Evolutionary conservation across 2,888 invertebrate genomes (phyloP), one percentile per base, ranked within the genome.

Genomic region (Lucinisca nassula): DNA sequence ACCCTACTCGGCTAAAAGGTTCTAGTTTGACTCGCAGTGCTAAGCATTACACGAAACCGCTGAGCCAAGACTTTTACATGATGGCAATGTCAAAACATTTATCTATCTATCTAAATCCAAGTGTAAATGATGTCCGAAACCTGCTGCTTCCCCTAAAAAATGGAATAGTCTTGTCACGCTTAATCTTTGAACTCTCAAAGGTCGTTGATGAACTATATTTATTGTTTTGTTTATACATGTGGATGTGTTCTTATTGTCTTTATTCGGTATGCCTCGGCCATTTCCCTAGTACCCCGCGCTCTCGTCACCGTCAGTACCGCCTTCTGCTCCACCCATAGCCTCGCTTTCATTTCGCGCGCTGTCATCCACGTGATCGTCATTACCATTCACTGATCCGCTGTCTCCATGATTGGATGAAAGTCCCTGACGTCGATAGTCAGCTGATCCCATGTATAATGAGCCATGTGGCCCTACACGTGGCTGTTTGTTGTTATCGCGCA

Each of bases 181-280:
- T n/a, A n/a, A n/a, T n/a, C n/a, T n/a, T n/a, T n/a, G n/a, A n/a
- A n/a, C n/a, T n/a, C n/a, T n/a, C n/a, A n/a, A n/a, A n/a, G n/a
- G n/a, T n/a, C n/a, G n/a, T n/a, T n/a, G n/a, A n/a, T n/a, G n/a
- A n/a, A n/a, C n/a, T n/a, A n/a, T n/a, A n/a, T n/a, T n/a, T n/a
- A 6, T 61, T 61, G 30, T 17, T 10, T 61, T 30, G 61, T 24
- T 30, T 61, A 30, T 30, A 30, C 17, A n/a, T 14, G 17, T n/a
- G n/a, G n/a, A n/a, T n/a, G n/a, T n/a, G n/a, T n/a, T n/a, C n/a
- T n/a, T n/a, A n/a, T n/a, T n/a, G n/a, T n/a, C n/a, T n/a, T n/a
- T 30, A 61, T 61, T 61, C 30, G 61, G 61, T 77, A 21, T 30
- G 58, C 76, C 76, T 77, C 37, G 76, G 55, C 76, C 76, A 55